phyloP scores from a whole-genome alignment of 30 jellyfish, hydroid and myxozoan species.

The Hydra vulgaris region DNA sequence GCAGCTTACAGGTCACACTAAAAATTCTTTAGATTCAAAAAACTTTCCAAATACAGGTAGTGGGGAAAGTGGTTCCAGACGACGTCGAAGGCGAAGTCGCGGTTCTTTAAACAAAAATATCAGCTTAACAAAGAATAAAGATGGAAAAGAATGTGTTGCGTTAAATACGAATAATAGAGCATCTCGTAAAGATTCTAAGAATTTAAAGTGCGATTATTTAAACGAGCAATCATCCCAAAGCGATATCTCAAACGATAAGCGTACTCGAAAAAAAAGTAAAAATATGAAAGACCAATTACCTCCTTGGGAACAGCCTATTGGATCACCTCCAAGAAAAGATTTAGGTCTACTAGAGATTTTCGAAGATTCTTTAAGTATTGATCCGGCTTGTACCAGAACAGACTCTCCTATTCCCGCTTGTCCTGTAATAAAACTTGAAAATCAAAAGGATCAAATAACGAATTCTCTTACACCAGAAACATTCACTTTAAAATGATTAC shows the following conservation, averaged over 20 bases:
- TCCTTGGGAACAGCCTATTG: constrained; percentile 89
- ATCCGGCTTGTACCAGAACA: constrained; percentile 81
- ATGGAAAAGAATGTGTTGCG: constrained; percentile 22
- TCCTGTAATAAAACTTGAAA: too few relatives aligned
- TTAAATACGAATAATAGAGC: neutral
- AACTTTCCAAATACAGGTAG: constrained; percentile 4
- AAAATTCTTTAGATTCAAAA: neutral
- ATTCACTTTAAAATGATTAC: too few relatives aligned
- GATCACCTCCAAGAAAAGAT: constrained; percentile 89
- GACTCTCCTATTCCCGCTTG: too few relatives aligned
- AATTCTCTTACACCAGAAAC: too few relatives aligned
- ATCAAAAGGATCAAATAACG: too few relatives aligned
- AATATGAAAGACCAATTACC: constrained; percentile 39
- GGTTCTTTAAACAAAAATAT: neutral
- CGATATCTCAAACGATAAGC: constrained; percentile 24
- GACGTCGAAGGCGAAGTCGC: constrained; percentile 19
- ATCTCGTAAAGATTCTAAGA: neutral
- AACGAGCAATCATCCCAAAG: constrained; percentile 1
- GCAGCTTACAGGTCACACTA: constrained; percentile 27
- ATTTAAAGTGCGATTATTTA: neutral
- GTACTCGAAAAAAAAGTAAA: neutral
- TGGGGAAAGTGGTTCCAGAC: neutral
- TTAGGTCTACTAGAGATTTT: constrained; percentile 34
- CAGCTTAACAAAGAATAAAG: neutral
- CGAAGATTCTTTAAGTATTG: constrained; percentile 58